A percentile compares a stretch with the other conserved stretches of the same genome.
phyloP scores from a whole-genome alignment of 2,113 vertebrate species.

The Erythrocercus mccallii region DNA sequence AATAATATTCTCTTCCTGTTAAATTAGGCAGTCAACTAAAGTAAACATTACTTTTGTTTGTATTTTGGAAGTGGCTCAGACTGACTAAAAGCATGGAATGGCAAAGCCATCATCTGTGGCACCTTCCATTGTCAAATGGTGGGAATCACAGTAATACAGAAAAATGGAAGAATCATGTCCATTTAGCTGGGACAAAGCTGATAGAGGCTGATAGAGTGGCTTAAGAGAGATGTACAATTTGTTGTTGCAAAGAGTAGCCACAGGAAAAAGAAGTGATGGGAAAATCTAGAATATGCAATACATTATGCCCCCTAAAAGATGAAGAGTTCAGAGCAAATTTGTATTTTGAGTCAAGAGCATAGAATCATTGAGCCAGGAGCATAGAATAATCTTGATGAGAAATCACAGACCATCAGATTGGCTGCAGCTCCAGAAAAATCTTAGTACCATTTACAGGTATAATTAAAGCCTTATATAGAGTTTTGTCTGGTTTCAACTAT shows the following conservation, averaged over 20 bases:
- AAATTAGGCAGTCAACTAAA: not conserved
- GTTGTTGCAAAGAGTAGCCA: not conserved
- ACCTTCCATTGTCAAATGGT: not conserved
- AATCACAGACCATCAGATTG: not conserved
- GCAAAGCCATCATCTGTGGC: not conserved
- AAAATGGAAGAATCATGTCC: not conserved
- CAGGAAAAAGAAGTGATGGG: not conserved
- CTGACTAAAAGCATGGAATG: not conserved
- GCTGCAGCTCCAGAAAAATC: not conserved
- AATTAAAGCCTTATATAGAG: not conserved
- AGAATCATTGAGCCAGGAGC: not conserved
- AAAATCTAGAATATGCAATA: not conserved
- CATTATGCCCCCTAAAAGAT: not conserved
- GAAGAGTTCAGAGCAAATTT: not conserved
- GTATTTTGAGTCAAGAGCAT: not conserved
- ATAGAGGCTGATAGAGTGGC: not conserved
- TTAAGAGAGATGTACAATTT: not conserved
- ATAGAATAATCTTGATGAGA: not conserved
- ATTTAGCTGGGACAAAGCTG: not conserved
- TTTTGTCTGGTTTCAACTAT: not conserved
- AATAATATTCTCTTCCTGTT: not conserved
- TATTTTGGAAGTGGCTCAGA: not conserved
- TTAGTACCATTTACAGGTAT: not conserved
- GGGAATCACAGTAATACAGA: not conserved
- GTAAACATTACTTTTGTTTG: not conserved